phyloP scores from a whole-genome alignment of 2,888 invertebrate genomes.

The Isotomurus palustris region DNA sequence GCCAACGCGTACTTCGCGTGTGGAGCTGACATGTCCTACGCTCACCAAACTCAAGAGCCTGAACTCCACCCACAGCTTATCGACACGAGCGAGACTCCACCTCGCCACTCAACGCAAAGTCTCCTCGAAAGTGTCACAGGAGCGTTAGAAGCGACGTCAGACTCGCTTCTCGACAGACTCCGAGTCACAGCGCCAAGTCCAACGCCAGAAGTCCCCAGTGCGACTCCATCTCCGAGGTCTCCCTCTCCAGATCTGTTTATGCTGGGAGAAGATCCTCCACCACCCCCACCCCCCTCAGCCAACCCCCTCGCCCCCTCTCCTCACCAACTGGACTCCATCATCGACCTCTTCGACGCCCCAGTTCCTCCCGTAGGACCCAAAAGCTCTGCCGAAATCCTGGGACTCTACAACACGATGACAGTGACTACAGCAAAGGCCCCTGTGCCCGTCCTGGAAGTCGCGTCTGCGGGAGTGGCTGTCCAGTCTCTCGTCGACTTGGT shows the following conservation, averaged over 20 bases:
- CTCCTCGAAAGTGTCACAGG: constrained; percentile 79
- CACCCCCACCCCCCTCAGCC: constrained; percentile 37
- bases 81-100: constrained; percentile 53
- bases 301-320: constrained; percentile 45
- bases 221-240: constrained; percentile 67
- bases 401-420: constrained; percentile 63
- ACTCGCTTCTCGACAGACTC: constrained; percentile 73
- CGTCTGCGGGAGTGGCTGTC: background rate
- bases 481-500: constrained; percentile 3
- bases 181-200: constrained; percentile 83
- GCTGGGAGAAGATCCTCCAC: constrained; percentile 39
- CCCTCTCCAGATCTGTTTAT: constrained; percentile 41
- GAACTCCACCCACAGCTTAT: background rate
- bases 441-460: constrained; percentile 16
- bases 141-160: constrained; percentile 81
- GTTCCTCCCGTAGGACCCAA: constrained; percentile 29
- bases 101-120: constrained; percentile 70
- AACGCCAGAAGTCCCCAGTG: constrained; percentile 58
- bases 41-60: constrained; percentile 17
- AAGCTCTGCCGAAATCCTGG: constrained; percentile 46
- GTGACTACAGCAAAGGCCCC: constrained; percentile 56
- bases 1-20: constrained; percentile 6
- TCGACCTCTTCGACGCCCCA: constrained; percentile 45
- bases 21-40: constrained; percentile 1
- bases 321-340: constrained; percentile 37